These are phyloP conservation scores for Erpornis zantholeuca DNA, from an alignment of 2,113 vertebrate genomes.

Conservation along the genomic window DNA sequence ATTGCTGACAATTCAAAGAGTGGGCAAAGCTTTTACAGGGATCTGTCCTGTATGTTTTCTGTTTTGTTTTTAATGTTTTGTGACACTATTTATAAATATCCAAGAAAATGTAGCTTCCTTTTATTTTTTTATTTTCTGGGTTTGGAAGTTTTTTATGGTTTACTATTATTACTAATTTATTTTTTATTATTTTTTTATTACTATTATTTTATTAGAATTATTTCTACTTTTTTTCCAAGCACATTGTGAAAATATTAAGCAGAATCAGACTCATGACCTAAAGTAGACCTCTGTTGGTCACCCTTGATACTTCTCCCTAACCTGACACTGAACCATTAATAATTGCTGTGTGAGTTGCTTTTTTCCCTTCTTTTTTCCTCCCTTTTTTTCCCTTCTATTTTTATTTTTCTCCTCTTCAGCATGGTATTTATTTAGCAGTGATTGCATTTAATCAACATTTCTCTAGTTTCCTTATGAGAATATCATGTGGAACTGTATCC, in stretches of 20 bases:
- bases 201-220: neutral
- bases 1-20: neutral
- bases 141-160: neutral
- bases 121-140: neutral
- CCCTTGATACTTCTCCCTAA: neutral
- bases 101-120: neutral
- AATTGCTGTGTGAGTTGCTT: neutral
- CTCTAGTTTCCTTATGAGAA: neutral
- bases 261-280: neutral
- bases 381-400: neutral
- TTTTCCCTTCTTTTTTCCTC: neutral
- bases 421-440: neutral
- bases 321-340: neutral
- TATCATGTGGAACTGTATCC: conserved; percentile 26
- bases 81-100: neutral
- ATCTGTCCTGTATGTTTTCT: neutral
- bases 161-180: neutral
- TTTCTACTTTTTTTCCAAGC: neutral
- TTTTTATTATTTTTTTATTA: no score
- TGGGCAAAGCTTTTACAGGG: neutral
- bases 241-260: neutral
- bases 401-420: neutral
- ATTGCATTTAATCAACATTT: conserved; percentile 10
- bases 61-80: neutral
- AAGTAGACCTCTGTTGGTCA: neutral